A percentile compares a stretch with the other conserved stretches of the same genome.
These are phyloP conservation scores for Macrophya alboannulata DNA, from an alignment of 2,888 invertebrate genomes.

Conservation along the genomic window DNA sequence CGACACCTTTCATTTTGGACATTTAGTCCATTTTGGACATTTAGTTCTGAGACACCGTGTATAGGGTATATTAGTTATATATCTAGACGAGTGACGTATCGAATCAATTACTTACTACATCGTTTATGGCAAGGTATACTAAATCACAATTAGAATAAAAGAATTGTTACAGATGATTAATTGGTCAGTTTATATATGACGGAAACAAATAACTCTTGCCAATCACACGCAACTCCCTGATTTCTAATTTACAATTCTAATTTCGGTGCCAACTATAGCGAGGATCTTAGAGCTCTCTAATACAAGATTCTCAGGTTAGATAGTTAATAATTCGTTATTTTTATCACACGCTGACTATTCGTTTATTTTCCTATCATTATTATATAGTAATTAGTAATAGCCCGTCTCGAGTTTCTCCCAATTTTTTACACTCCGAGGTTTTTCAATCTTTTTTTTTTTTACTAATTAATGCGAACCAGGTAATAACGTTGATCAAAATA, in stretches of 20 bases:
- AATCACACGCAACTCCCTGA: constrained; percentile 39
- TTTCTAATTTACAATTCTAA: constrained; percentile 57
- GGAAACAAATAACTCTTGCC: constrained; percentile 55
- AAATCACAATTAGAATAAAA: constrained; percentile 49
- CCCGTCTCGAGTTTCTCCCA: neutral
- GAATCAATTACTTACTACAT: constrained; percentile 39
- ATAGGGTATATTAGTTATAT: neutral
- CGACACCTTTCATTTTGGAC: no score
- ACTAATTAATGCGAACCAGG: neutral
- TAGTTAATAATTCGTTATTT: no score
- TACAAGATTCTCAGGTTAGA: neutral
- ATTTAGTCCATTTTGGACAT: no score
- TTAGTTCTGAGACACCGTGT: no score
- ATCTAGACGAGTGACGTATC: constrained; percentile 20
- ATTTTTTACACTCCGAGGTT: neutral
- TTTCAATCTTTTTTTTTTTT: neutral
- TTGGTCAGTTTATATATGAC: constrained; percentile 44
- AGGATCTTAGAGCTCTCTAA: neutral
- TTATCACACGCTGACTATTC: no score
- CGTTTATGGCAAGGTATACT: constrained; percentile 10
- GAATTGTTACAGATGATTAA: constrained; percentile 54
- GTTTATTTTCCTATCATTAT: neutral
- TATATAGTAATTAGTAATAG: neutral
- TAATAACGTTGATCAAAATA: neutral
- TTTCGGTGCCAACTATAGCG: constrained; percentile 9